Percentiles rank a stretch among this genome's conserved stretches.
Conservation (phyloP, 1,140 invertebrate genomes). For the Pararge aegeria region DNA sequence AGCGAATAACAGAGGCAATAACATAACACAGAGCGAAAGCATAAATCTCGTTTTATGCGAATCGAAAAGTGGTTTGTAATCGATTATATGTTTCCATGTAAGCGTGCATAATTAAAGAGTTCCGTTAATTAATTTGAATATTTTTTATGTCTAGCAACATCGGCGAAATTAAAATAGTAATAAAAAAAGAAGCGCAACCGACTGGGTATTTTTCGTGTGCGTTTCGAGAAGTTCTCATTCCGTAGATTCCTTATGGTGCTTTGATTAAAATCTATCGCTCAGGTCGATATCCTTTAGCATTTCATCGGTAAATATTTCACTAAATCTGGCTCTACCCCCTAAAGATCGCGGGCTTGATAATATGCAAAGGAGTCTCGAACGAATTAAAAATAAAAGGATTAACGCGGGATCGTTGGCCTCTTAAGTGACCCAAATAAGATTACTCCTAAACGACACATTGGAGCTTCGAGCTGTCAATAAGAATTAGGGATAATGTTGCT, state of each 20-base stretch:
- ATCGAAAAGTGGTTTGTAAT: slow-evolving; percentile 38
- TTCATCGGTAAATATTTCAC: slow-evolving; percentile 68
- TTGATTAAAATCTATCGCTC: slow-evolving; percentile 49
- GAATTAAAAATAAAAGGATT: slow-evolving; percentile 70
- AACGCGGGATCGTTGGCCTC: slow-evolving; percentile 58
- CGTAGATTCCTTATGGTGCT: slow-evolving; percentile 36
- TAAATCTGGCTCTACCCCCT: slow-evolving; percentile 58
- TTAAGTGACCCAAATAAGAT: slow-evolving; percentile 74
- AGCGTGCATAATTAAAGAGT: slow-evolving; percentile 43
- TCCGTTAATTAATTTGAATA: slow-evolving; percentile 46
- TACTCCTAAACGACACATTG: slow-evolving; percentile 53
- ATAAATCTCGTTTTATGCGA: slow-evolving; percentile 47
- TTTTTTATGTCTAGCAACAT: slow-evolving; percentile 17
- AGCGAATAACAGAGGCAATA: slow-evolving; percentile 47
- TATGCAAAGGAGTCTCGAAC: slow-evolving; percentile 63
- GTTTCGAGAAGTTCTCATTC: slow-evolving; percentile 35
- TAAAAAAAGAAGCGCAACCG: neutral
- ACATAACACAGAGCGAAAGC: slow-evolving; percentile 47
- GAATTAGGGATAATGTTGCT: slow-evolving; percentile 70
- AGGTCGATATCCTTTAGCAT: slow-evolving; percentile 55
- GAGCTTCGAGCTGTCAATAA: slow-evolving; percentile 57
- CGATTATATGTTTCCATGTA: slow-evolving; percentile 42
- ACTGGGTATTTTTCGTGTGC: slow-evolving; percentile 4
- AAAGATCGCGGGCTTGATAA: slow-evolving; percentile 62
- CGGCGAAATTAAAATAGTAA: neutral